phyloP scores from a whole-genome alignment of 1,140 invertebrate genomes.

The Pseudomyrmex concolor region DNA sequence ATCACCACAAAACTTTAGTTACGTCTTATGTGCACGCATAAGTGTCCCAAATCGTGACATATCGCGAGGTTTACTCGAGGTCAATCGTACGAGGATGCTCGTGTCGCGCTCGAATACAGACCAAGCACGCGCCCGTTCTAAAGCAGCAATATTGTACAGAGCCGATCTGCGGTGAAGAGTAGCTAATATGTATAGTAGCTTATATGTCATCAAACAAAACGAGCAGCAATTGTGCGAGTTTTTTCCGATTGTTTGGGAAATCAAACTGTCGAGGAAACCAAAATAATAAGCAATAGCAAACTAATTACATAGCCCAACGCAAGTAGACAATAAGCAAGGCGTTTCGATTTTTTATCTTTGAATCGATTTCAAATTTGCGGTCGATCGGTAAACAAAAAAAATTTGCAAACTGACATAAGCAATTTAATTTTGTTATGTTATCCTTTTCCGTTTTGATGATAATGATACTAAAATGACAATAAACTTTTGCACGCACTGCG shows the following conservation, averaged over 20 bases:
- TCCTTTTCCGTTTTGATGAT: neutral
- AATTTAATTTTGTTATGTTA: neutral
- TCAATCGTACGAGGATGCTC: neutral
- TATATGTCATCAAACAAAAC: neutral
- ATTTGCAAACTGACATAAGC: no score
- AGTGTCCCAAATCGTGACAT: slow-evolving; percentile 30
- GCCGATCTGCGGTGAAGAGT: neutral
- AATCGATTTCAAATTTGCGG: no score
- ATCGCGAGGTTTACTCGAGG: slow-evolving; percentile 26
- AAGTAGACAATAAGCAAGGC: no score
- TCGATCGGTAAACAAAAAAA: no score
- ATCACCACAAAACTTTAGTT: slow-evolving; percentile 4
- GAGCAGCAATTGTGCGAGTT: no score
- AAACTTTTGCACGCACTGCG: neutral
- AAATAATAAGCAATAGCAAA: no score
- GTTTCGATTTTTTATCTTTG: no score
- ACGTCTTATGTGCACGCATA: slow-evolving; percentile 16
- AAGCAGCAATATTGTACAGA: neutral
- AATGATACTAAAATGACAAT: neutral
- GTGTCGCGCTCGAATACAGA: neutral
- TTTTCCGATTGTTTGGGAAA: no score
- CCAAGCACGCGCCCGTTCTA: neutral
- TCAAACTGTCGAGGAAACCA: no score
- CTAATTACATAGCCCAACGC: no score
- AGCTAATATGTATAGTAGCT: neutral